Evolutionary conservation across 1,140 invertebrate species (phyloP), one percentile per base, ranked within the genome.

Genomic region (Lasioglossum albipes): DNA sequence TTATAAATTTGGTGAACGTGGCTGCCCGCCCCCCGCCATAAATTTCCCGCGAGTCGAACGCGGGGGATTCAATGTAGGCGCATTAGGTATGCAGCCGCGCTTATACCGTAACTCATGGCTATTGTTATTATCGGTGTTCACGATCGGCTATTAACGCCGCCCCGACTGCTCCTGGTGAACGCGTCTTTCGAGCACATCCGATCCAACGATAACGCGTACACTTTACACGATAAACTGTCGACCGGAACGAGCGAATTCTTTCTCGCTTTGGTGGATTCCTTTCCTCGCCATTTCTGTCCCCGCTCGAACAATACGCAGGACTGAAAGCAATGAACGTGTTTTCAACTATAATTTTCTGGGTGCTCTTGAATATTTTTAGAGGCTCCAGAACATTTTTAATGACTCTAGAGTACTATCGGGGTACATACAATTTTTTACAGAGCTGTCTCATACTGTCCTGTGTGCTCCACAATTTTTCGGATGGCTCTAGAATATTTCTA

Each of bases 61-160:
- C 27, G 27, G 27, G 27, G 27, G 41, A 85, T 75, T 72, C 83
- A 69, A 82, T 75, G 75, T 82, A 72, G 67, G 59, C 75, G 75
- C 68, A 73, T 85, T 85, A 74, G 42, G 83, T 82, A 85, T 79
- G 59, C 83, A 41, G 52, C 64, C 74, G 59, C 49, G 62, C 75
- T 27, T 67, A 54, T 75, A 73, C 64, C 72, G 64, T 85, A 86
- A 86, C 72, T 85, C 84, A 76, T 45, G 75, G 68, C 80, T 76
- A 86, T 86, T 86, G 80, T 86, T 76, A 73, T 79, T 85, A 86
- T 86, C 75, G 83, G 31, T 27, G 75, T 62, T 69, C 72, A 73
- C 49, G 75, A 86, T 86, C 64, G 84, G 45, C 72, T 73, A 82
- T 86, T 83, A 86, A 84, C 84, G 72, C 69, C 54, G 65, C 65